Evolutionary conservation across 2,113 vertebrate species (phyloP).

Genomic region (Menura novaehollandiae): DNA sequence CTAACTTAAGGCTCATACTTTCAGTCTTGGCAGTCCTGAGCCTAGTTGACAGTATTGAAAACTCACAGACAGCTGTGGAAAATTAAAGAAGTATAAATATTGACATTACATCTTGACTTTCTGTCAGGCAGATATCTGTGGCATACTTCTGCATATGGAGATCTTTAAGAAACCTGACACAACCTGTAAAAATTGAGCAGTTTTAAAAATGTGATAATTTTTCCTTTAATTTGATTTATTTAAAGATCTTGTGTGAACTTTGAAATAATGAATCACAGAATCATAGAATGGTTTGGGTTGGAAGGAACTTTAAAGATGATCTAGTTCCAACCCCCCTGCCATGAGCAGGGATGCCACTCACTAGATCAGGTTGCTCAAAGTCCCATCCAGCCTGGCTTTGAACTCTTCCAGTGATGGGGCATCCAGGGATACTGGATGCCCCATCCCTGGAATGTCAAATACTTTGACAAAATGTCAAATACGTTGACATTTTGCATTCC

Average conservation of each 20-base stretch:
- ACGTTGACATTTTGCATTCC: not conserved
- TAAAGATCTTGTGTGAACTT: not conserved
- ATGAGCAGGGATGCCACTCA: not conserved
- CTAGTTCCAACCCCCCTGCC: not conserved
- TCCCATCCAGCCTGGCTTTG: not conserved
- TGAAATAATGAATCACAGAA: not conserved
- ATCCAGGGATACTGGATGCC: not conserved
- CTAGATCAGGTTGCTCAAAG: not conserved
- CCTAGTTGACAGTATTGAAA: not conserved
- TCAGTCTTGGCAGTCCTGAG: not conserved
- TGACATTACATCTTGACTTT: not conserved
- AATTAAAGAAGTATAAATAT: not conserved
- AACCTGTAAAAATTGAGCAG: not conserved
- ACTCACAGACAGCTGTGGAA: not conserved
- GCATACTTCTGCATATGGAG: accelerated
- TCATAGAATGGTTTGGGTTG: not conserved
- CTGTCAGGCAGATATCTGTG: not conserved
- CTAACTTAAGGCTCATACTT: not conserved
- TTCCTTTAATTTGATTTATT: not conserved
- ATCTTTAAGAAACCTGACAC: not conserved
- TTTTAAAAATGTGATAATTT: not conserved
- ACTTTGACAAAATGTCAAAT: not conserved
- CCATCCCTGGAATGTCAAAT: not conserved
- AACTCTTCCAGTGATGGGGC: not conserved
- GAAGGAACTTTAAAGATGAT: not conserved